These are phyloP conservation scores for Taurulus bubalis DNA, from an alignment of 2,113 vertebrate genomes.

Conservation along the genomic window DNA sequence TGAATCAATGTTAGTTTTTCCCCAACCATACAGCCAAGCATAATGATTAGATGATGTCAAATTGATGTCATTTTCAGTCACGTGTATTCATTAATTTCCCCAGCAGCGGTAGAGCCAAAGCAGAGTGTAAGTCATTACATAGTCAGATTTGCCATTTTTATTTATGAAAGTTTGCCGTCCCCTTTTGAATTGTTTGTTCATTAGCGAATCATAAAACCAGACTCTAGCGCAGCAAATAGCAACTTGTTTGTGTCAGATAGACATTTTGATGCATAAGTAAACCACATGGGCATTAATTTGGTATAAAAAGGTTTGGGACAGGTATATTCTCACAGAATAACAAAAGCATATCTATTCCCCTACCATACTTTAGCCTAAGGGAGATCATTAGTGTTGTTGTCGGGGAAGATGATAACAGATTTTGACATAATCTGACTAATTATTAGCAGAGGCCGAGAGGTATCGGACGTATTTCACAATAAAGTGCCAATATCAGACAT, in stretches of 20 bases:
- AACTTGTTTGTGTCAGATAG: not conserved
- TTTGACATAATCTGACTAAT: conserved; percentile 8
- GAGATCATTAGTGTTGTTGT: conserved; percentile 12
- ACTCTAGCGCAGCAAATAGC: not conserved
- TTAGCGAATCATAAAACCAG: conserved; percentile 3
- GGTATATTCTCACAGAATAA: conserved; percentile 4
- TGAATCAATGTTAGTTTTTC: not conserved
- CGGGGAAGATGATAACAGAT: conserved; percentile 7
- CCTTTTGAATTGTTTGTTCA: not conserved
- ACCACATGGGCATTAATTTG: not conserved
- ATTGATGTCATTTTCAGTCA: not conserved
- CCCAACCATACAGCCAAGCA: not conserved
- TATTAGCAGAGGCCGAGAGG: not conserved
- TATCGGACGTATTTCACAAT: not conserved
- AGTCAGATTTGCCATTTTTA: not conserved
- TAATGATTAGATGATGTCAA: not conserved
- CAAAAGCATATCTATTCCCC: not conserved
- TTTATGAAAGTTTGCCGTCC: not conserved
- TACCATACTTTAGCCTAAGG: not conserved
- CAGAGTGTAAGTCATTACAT: not conserved
- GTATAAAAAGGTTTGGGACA: not conserved
- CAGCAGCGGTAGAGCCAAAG: not conserved
- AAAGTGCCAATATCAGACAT: not conserved
- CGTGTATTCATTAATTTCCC: not conserved
- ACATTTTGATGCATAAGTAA: not conserved